These are phyloP conservation scores for Cryptomyrus ogoouensis DNA, from an alignment of 2,113 vertebrate genomes.

Conservation along the genomic window DNA sequence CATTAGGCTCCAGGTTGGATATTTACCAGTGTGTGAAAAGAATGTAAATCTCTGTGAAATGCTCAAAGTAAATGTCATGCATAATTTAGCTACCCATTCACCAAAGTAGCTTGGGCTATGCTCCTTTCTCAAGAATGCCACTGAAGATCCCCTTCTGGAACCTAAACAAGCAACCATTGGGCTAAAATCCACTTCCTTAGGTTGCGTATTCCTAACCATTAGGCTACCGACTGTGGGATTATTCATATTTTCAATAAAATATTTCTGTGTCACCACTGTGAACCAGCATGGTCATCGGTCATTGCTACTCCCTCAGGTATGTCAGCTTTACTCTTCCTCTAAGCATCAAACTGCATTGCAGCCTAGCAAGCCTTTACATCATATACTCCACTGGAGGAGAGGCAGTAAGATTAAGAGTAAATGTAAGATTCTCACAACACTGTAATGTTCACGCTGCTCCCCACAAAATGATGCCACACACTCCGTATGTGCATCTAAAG, in stretches of 20 bases:
- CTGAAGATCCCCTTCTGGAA: not conserved
- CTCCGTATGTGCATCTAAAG: not conserved
- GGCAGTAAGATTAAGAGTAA: conserved; percentile 12
- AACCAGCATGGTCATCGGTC: not conserved
- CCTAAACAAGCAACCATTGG: not conserved
- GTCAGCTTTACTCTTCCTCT: not conserved
- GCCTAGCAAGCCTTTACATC: conserved; percentile 34
- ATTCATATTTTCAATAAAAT: not conserved
- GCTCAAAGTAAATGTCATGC: not conserved
- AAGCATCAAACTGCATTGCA: conserved; percentile 54
- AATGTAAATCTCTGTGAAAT: not conserved
- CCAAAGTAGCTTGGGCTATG: not conserved
- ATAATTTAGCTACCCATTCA: not conserved
- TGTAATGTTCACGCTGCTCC: not conserved
- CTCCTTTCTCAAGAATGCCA: not conserved
- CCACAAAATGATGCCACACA: not conserved
- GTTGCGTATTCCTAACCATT: not conserved
- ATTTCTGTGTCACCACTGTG: not conserved
- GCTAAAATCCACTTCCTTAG: not conserved
- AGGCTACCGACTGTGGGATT: not conserved
- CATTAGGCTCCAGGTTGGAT: not conserved
- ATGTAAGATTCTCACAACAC: conserved; percentile 28
- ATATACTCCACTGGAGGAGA: conserved; percentile 41
- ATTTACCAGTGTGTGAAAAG: not conserved
- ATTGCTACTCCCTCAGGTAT: not conserved